Evolutionary conservation across 2,888 invertebrate species (phyloP).

Genomic region (Idaea straminata): DNA sequence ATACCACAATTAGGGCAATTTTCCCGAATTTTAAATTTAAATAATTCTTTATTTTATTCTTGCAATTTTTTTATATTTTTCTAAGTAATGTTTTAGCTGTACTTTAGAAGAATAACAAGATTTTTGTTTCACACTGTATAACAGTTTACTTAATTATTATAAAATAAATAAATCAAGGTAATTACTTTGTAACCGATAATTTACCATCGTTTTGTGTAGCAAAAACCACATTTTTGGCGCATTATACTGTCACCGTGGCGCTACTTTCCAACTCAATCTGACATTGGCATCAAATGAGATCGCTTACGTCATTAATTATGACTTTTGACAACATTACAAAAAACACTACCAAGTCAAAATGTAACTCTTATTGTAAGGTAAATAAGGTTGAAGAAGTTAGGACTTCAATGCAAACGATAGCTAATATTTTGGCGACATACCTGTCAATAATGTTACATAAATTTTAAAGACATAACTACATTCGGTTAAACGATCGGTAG

Average conservation of each 20-base stretch:
- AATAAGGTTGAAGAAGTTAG: background rate
- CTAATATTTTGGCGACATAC: background rate
- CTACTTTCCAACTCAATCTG: constrained; percentile 36
- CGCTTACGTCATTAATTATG: constrained; percentile 37
- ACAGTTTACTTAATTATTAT: constrained; percentile 3
- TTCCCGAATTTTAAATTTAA: no score
- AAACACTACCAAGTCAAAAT: background rate
- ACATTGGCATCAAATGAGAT: constrained; percentile 48
- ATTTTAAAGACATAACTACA: background rate
- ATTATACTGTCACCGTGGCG: constrained; percentile 39
- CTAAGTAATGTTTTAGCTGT: no score
- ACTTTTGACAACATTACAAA: constrained; percentile 9
- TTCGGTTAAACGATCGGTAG: background rate
- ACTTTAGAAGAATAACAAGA: no score
- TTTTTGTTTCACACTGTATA: no score
- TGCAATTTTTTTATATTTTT: no score
- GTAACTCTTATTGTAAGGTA: background rate
- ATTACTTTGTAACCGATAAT: constrained; percentile 33
- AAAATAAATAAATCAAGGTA: constrained; percentile 30
- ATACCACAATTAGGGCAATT: no score
- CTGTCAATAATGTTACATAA: constrained; percentile 2
- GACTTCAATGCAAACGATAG: background rate
- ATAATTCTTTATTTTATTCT: no score
- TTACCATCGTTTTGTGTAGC: constrained; percentile 28
- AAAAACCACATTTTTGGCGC: constrained; percentile 36